Percentiles rank a stretch among this genome's conserved stretches.
Conservation (phyloP, 2,888 invertebrate species). For the Meghimatium bilineatum region DNA sequence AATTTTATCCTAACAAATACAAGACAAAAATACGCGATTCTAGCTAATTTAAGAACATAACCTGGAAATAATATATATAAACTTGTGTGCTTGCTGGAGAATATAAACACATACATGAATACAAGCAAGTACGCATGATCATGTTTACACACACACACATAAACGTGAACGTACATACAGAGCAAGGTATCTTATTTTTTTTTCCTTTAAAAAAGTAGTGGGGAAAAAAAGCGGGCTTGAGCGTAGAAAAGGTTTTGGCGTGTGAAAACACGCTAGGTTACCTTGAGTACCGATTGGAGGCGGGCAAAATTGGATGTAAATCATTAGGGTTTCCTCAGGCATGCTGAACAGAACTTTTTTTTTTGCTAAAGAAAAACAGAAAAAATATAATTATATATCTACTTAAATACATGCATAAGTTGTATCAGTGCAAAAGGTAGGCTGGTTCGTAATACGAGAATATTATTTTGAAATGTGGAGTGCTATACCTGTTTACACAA, state of each 20-base stretch:
- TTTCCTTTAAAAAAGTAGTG: neutral
- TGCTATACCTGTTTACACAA: neutral
- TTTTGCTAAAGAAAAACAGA: neutral
- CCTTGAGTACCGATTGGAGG: slow-evolving; percentile 5
- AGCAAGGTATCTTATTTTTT: too few species aligned
- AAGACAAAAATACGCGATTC: too few species aligned
- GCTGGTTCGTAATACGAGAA: neutral
- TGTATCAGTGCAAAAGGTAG: neutral
- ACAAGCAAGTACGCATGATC: neutral
- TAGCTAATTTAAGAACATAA: neutral
- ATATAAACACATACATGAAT: neutral
- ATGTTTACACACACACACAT: slow-evolving; percentile 8
- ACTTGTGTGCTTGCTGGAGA: neutral
- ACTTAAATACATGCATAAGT: neutral
- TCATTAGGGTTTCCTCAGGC: slow-evolving; percentile 4
- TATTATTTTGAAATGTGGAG: neutral
- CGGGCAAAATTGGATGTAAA: neutral
- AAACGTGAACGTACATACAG: neutral
- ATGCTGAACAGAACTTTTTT: neutral
- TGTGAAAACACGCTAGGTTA: slow-evolving; percentile 1
- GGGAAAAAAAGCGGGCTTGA: neutral
- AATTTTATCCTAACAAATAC: too few species aligned
- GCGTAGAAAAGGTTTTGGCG: neutral
- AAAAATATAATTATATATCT: neutral
- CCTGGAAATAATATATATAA: neutral